Percentiles rank a stretch among this genome's conserved stretches.
phyloP scores from a whole-genome alignment of 2,113 vertebrate species.

The Gavialis gangeticus region DNA sequence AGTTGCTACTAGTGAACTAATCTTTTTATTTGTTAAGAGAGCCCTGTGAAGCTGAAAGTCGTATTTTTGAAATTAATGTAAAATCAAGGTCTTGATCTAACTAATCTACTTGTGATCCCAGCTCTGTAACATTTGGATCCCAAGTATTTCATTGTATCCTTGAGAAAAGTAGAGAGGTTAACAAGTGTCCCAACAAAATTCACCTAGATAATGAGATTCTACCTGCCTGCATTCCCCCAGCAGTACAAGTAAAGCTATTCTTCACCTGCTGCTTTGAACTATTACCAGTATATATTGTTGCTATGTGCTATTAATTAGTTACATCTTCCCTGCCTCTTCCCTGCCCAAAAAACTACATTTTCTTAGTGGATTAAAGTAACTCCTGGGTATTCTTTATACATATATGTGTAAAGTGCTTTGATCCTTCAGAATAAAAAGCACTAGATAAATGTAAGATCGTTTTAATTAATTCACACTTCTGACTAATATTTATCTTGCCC shows the following conservation, averaged over 20 bases:
- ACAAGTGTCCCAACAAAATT: background rate
- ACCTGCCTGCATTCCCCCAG: background rate
- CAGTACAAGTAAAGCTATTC: background rate
- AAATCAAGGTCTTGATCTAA: background rate
- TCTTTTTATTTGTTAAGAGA: background rate
- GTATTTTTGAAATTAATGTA: background rate
- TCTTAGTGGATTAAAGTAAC: background rate
- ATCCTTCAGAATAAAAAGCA: constrained; percentile 19
- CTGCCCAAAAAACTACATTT: constrained; percentile 8
- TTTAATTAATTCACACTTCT: constrained; percentile 35
- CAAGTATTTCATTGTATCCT: background rate
- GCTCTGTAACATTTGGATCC: background rate
- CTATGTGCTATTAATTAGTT: background rate
- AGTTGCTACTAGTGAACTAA: background rate
- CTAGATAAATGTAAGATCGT: background rate
- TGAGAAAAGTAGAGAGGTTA: background rate
- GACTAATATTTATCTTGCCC: background rate
- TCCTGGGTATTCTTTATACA: background rate
- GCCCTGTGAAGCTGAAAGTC: background rate
- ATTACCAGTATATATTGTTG: background rate
- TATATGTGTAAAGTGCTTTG: background rate
- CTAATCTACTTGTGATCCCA: background rate
- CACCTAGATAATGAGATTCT: constrained; percentile 13
- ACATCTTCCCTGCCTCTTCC: background rate
- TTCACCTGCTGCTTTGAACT: background rate